These are phyloP conservation scores for Emydoidea blandingii DNA, from an alignment of 2,797 vertebrate species.

Conservation along the genomic window DNA sequence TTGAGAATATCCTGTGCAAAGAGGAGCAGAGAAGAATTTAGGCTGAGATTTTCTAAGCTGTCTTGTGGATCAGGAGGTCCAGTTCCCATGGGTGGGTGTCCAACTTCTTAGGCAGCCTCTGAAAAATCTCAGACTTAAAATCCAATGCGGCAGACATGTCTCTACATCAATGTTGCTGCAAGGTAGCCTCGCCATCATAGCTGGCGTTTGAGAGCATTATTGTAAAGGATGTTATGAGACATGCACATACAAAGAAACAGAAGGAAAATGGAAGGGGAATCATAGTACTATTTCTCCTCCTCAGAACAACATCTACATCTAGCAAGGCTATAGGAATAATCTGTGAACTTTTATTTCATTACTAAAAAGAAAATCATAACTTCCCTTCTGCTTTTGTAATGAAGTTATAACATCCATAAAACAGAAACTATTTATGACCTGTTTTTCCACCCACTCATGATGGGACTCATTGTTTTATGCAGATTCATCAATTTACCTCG, in stretches of 20 bases:
- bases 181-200: neutral
- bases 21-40: neutral
- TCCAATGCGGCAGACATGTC: neutral
- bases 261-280: neutral
- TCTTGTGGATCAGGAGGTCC: neutral
- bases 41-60: neutral
- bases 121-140: neutral
- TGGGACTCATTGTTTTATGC: too few species aligned
- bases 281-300: neutral
- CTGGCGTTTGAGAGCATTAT: neutral
- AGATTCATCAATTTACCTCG: too few species aligned
- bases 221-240: neutral
- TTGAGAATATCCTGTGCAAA: neutral
- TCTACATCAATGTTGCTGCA: neutral
- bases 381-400: neutral
- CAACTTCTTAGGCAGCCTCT: neutral
- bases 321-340: neutral
- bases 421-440: neutral
- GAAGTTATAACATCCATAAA: neutral
- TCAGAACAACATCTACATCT: neutral
- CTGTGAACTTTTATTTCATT: neutral
- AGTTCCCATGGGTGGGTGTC: neutral
- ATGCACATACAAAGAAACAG: neutral
- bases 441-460: neutral
- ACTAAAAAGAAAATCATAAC: neutral